These are phyloP conservation scores for Euzetes globulus DNA, from an alignment of 2,888 invertebrate species.

Conservation along the genomic window DNA sequence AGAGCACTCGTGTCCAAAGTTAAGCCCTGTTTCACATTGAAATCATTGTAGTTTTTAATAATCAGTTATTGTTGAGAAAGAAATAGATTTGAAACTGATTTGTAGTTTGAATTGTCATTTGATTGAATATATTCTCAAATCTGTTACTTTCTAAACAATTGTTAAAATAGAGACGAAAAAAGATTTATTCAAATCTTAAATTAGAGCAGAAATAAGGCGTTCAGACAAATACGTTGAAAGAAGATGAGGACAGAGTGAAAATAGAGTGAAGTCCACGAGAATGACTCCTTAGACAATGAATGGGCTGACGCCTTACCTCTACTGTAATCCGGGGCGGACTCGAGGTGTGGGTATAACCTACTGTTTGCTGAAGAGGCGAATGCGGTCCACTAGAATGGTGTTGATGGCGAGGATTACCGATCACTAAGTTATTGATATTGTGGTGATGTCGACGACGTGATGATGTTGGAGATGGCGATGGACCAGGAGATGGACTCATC, in stretches of 20 bases:
- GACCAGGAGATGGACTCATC: conserved; percentile 41
- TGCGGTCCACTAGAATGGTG: conserved; percentile 47
- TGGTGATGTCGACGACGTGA: conserved; percentile 42
- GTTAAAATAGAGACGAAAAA: conserved; percentile 37
- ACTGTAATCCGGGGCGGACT: conserved; percentile 42
- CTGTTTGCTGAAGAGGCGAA: conserved; percentile 52
- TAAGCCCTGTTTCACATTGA: conserved; percentile 39
- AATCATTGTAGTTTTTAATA: conserved; percentile 15
- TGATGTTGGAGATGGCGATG: conserved; percentile 42
- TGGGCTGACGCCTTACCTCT: conserved; percentile 42
- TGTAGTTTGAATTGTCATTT: too few species aligned
- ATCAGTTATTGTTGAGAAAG: background rate
- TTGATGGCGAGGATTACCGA: conserved; percentile 41
- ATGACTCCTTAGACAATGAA: background rate
- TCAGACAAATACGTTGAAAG: background rate
- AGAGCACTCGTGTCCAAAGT: conserved; percentile 43
- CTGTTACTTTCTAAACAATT: background rate
- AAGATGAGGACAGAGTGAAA: background rate
- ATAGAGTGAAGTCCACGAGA: background rate
- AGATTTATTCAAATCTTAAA: conserved; percentile 28
- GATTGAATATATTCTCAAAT: background rate
- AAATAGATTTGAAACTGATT: too few species aligned
- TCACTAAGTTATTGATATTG: conserved; percentile 42
- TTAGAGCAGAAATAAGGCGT: conserved; percentile 24
- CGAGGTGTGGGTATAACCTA: conserved; percentile 38